phyloP scores from a whole-genome alignment of 2,888 invertebrate species.

The Mechanitis mazaeus region DNA sequence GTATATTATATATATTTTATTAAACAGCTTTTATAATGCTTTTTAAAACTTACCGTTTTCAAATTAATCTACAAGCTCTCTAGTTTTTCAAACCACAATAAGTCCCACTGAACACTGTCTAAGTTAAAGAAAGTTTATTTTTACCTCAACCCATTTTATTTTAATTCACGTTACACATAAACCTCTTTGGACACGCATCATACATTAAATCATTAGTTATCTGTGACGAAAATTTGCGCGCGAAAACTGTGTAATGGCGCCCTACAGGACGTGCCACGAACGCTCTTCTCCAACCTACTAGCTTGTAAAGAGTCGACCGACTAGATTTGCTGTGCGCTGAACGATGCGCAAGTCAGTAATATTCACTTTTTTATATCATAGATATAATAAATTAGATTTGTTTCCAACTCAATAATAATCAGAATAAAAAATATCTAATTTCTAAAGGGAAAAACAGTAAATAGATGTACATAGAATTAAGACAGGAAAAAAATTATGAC shows the following conservation, averaged over 20 bases:
- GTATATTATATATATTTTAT: too few species aligned
- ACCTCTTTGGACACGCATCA: slow-evolving; percentile 30
- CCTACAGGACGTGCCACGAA: slow-evolving; percentile 43
- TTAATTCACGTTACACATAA: slow-evolving; percentile 13
- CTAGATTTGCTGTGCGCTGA: slow-evolving; percentile 54
- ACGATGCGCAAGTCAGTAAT: slow-evolving; percentile 51
- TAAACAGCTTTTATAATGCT: background rate
- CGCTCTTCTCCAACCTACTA: slow-evolving; percentile 58
- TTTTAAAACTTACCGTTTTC: background rate
- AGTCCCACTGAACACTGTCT: background rate
- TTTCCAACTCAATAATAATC: background rate
- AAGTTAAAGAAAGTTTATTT: background rate
- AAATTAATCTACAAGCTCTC: background rate
- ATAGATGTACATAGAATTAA: too few species aligned
- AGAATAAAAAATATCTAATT: too few species aligned
- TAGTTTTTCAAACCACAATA: background rate
- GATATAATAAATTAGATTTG: background rate
- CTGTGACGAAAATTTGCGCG: slow-evolving; percentile 58
- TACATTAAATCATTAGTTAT: slow-evolving; percentile 30
- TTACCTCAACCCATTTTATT: slow-evolving; percentile 19
- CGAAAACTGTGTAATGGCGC: slow-evolving; percentile 44
- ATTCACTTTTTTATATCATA: slow-evolving; percentile 12
- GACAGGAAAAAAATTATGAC: too few species aligned
- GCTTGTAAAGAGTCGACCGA: slow-evolving; percentile 40
- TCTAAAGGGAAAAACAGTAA: too few species aligned